phyloP scores from a whole-genome alignment of 2,113 vertebrate genomes.

The Plecotus auritus region DNA sequence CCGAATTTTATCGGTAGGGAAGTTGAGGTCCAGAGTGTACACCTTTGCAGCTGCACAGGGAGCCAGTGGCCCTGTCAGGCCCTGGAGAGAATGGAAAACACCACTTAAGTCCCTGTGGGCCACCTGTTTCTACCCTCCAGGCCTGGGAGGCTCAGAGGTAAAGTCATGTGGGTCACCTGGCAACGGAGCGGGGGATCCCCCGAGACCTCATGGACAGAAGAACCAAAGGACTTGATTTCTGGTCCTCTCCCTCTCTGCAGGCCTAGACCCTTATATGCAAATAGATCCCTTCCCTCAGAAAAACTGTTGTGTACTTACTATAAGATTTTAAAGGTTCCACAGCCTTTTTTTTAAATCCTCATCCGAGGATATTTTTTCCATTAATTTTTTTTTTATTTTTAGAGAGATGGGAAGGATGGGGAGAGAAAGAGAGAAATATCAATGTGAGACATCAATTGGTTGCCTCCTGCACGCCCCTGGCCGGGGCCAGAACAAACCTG shows the following conservation, averaged over 20 bases:
- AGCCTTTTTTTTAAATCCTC: background rate
- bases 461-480: too few species aligned
- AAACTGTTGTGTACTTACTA: background rate
- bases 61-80: background rate
- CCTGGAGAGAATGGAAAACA: slow-evolving; percentile 38
- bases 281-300: background rate
- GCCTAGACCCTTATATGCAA: background rate
- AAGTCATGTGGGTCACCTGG: slow-evolving; percentile 46
- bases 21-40: background rate
- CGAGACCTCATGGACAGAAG: background rate
- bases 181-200: background rate
- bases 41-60: background rate
- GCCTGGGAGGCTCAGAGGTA: slow-evolving; percentile 46
- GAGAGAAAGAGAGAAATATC: too few species aligned
- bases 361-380: too few species aligned
- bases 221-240: background rate
- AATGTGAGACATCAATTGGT: too few species aligned
- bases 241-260: background rate
- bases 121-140: slow-evolving; percentile 12
- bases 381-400: too few species aligned
- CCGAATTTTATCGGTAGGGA: background rate
- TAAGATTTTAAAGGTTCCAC: background rate
- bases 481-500: too few species aligned
- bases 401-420: too few species aligned
- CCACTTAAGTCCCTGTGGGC: slow-evolving; percentile 15